These are phyloP conservation scores for Aphis gossypii DNA, from an alignment of 1,140 invertebrate genomes.

Conservation along the genomic window DNA sequence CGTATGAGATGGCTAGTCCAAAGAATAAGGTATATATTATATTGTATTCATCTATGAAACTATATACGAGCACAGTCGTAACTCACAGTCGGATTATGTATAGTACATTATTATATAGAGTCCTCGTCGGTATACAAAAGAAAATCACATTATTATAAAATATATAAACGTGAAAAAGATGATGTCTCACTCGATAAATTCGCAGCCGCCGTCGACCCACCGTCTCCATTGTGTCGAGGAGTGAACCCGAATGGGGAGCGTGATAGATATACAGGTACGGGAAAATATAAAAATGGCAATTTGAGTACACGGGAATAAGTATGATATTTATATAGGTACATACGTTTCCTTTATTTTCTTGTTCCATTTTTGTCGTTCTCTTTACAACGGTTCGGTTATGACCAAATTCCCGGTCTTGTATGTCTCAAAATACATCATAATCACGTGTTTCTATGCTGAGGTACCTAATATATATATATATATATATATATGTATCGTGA, in stretches of 20 bases:
- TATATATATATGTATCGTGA: too few species aligned
- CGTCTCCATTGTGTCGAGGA: not conserved
- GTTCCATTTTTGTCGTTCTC: not conserved
- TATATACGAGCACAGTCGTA: not conserved
- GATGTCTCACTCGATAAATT: slow-evolving; percentile 56
- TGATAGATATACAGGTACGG: not conserved
- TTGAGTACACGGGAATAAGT: not conserved
- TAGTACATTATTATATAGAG: not conserved
- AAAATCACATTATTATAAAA: not conserved
- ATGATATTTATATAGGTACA: not conserved
- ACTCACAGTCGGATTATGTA: slow-evolving; percentile 36
- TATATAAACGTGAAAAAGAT: slow-evolving; percentile 36
- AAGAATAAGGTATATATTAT: not conserved
- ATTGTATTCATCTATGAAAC: not conserved
- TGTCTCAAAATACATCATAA: not conserved
- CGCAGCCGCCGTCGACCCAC: not conserved
- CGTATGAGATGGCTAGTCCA: not conserved
- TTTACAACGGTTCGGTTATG: not conserved
- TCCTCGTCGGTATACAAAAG: not conserved
- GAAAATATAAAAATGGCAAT: not conserved
- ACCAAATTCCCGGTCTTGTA: not conserved
- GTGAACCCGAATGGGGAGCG: not conserved
- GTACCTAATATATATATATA: not conserved
- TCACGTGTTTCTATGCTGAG: not conserved
- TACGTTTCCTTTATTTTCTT: not conserved